These are phyloP conservation scores for Taphrorychus bicolor DNA, from an alignment of 2,888 invertebrate species.

Conservation along the genomic window DNA sequence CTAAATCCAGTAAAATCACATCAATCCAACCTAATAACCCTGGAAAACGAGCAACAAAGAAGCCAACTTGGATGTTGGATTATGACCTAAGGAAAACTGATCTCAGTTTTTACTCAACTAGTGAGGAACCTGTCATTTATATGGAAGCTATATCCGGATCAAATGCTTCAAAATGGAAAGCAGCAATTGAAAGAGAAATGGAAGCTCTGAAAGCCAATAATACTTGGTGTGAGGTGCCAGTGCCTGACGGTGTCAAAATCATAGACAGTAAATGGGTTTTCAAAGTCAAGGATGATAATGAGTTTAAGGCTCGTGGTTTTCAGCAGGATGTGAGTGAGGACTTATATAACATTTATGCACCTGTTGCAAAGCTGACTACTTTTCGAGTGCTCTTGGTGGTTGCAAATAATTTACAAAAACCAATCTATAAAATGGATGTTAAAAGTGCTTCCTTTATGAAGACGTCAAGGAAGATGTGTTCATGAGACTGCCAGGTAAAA, in stretches of 20 bases:
- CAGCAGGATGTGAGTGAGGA: background rate
- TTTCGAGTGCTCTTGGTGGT: background rate
- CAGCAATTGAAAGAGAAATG: slow-evolving; percentile 67
- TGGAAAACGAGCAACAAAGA: too few species aligned
- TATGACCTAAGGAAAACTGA: too few species aligned
- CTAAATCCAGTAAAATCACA: too few species aligned
- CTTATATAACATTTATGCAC: background rate
- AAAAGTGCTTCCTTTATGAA: background rate
- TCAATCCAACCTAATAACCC: too few species aligned
- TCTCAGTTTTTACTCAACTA: too few species aligned
- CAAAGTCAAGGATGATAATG: background rate
- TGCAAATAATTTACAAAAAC: background rate
- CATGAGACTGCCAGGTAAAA: background rate
- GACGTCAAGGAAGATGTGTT: background rate
- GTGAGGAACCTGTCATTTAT: too few species aligned
- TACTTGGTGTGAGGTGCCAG: background rate
- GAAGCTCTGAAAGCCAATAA: background rate
- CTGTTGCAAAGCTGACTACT: background rate
- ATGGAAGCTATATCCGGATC: too few species aligned
- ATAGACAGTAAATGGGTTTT: background rate
- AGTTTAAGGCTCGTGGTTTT: background rate
- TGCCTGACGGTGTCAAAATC: background rate
- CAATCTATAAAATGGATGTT: background rate
- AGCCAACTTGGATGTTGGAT: too few species aligned
- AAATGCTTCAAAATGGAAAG: slow-evolving; percentile 71